Evolutionary conservation across 2,797 vertebrate genomes (phyloP), one percentile per base, ranked within the genome.

Genomic region (Mormyrops attenuatus): DNA sequence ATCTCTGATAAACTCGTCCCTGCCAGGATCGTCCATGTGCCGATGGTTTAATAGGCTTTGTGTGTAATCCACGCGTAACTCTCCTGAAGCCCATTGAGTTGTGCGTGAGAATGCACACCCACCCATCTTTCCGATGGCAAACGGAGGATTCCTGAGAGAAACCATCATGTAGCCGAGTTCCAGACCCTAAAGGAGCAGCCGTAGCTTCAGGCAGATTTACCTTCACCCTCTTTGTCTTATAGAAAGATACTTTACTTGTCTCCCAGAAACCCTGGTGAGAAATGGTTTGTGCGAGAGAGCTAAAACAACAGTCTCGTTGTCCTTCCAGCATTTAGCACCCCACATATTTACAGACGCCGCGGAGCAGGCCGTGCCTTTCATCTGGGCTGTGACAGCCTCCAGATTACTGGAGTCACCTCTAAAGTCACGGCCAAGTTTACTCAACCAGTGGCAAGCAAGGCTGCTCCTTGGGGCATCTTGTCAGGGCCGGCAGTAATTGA

Each of bases 391-490:
- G 84, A 84, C 77, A 44, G 89, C 85, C 57, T 88, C 89, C 47
- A 60, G 89, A 66, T 88, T 89, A 52, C 69, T 86, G 73, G 90
- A 92, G 85, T 84, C 6, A 15, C 85, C 34, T 92, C 88, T 92
- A 87, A 92, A 90, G 85, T 89, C 89, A 63, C 55, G 85, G 92
- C 92, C 92, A 93, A 92, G 92, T 92, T 91, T 92, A 92, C 63
- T 90, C 89, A 91, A 52, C 88, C 77, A 6, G 73, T 9, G n/a
- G 50, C 44, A 85, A 7, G 89, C 90, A 90, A 92, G 90, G 91
- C 89, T 77, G 34, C 50, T 66, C 55, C 41, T 15, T 17, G 49
- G 30, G 63, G 63, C 20, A 38, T 84, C 69, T 52, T 3, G 52
- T 77, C 63, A 77, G 49, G 63, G 5, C 89, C 85, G 5, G 38